Base-by-base conservation (phyloP, 2,797 vertebrate genomes). In the Ficedula albicollis region DNA sequence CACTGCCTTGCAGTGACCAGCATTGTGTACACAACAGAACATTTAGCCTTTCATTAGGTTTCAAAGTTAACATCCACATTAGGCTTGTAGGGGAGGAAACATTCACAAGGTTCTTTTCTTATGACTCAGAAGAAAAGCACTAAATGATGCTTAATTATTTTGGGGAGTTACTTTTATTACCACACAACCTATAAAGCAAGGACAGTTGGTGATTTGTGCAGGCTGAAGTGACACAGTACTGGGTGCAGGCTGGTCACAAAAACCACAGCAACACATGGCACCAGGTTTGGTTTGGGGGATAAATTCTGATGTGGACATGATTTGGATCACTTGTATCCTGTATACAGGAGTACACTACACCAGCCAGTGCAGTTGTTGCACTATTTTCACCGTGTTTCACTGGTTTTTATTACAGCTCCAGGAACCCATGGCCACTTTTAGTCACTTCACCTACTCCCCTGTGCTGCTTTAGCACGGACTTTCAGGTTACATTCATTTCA, bases 111-210 rank as follows among this genome's bases (percentile, higher is more conserved):
- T 48, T 90, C 27, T 81, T 85, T 75, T 80, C 75, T 34, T 39
- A 73, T 93, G 89, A 95, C 70, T 96, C 91, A 96, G 89, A 93
- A 94, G 64, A 66, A 85, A 87, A 90, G 81, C 32, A 94, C 75
- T 77, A 84, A 82, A 63, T 19, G 67, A 89, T 44, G 78, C 75
- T 76, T 56, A 70, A 87, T 90, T 93, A 93, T 82, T 90, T 81
- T 48, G 5, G 41, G 73, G 76, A 88, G 88, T 75, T 86, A 74
- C 79, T 94, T 84, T 64, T 76, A 79, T 84, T 76, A 82, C 87
- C 75, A 92, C 32, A 55, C 43, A 67, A 46, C 17, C 46, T 48
- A n/a, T 11, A 59, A 79, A 63, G 58, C 59, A 85, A 87, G 55
- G 19, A 67, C 51, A 3, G 20, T 20, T 8, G 52, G 48, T 25